Conservation (phyloP, 1,140 invertebrate genomes). For the Euglossa dilemma region DNA sequence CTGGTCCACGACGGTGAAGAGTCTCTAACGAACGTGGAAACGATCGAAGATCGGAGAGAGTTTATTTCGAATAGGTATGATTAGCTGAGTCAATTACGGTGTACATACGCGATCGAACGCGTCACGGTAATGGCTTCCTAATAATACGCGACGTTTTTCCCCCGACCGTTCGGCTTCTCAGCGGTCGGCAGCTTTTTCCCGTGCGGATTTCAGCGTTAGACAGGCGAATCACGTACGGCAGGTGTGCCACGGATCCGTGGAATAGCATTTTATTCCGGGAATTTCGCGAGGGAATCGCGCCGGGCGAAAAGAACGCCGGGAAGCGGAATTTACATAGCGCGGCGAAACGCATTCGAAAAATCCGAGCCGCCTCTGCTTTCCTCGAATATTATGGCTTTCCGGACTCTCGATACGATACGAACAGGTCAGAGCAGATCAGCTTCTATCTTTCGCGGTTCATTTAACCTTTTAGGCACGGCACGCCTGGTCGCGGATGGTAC, state of each 20-base stretch:
- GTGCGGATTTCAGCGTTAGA: constrained; percentile 51
- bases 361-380: background rate
- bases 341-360: constrained; percentile 29
- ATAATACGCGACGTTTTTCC: constrained; percentile 27
- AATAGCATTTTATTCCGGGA: constrained; percentile 62
- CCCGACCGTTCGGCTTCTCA: constrained; percentile 21
- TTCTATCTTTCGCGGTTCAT: too few species aligned
- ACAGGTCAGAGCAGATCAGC: too few species aligned
- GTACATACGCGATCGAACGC: background rate
- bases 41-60: too few species aligned
- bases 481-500: too few species aligned
- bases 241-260: constrained; percentile 60
- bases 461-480: too few species aligned
- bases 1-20: too few species aligned
- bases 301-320: constrained; percentile 50
- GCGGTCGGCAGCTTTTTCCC: constrained; percentile 46
- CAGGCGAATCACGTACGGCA: constrained; percentile 70
- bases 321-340: constrained; percentile 30
- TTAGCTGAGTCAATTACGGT: background rate
- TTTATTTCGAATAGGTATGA: too few species aligned
- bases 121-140: constrained; percentile 15
- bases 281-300: constrained; percentile 61
- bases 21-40: too few species aligned
- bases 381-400: background rate
- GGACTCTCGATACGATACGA: background rate